Percentiles rank a stretch among this genome's conserved stretches.
phyloP scores from a whole-genome alignment of 2,888 invertebrate species.

The Drosophila emarginata region DNA sequence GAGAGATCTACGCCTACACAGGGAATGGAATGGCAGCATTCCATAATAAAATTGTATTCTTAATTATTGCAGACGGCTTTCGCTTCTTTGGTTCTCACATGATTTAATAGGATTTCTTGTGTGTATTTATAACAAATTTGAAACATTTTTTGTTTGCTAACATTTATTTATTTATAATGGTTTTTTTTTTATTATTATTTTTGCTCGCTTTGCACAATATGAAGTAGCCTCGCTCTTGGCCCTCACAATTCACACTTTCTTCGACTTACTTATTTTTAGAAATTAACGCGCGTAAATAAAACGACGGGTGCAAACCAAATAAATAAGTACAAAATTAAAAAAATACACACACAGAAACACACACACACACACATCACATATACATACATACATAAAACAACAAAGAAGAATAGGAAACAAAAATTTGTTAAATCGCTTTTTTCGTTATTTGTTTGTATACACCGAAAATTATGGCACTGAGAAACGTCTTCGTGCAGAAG shows the following conservation, averaged over 20 bases:
- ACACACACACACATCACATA: conserved; percentile 24
- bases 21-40: conserved; percentile 1
- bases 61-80: conserved; percentile 17
- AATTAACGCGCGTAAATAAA: conserved; percentile 49
- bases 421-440: conserved; percentile 29
- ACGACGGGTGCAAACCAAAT: conserved; percentile 35
- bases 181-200: conserved; percentile 45
- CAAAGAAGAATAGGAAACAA: conserved; percentile 5
- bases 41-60: conserved; percentile 20
- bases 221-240: conserved; percentile 50
- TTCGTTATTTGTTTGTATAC: conserved; percentile 28
- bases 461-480: conserved; percentile 26
- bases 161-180: conserved; percentile 31
- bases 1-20: conserved; percentile 38
- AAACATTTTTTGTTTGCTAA: conserved; percentile 33
- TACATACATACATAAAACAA: conserved; percentile 9
- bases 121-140: conserved; percentile 14
- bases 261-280: conserved; percentile 56
- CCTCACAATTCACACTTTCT: conserved; percentile 69
- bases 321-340: conserved; percentile 40
- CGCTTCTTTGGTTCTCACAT: conserved; percentile 38
- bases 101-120: conserved; percentile 41
- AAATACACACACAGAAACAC: conserved; percentile 28
- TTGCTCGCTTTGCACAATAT: conserved; percentile 57
- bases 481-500: conserved; percentile 7